Conservation (phyloP, 2,113 vertebrate species). For the Sturnira hondurensis region DNA sequence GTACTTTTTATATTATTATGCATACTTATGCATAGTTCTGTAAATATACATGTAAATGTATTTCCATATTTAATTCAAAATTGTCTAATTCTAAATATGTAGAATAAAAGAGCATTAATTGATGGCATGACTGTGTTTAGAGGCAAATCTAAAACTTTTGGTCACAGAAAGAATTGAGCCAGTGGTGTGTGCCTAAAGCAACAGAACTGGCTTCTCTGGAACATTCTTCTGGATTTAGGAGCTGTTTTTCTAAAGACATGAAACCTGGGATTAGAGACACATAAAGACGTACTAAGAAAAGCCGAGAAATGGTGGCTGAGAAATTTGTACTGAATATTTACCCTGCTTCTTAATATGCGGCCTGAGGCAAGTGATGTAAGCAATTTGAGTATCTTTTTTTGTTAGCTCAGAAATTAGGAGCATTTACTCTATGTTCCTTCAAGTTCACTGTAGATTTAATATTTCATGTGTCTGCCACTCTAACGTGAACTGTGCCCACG, state of each 20-base stretch:
- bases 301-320: not conserved
- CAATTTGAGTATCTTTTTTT: not conserved
- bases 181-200: not conserved
- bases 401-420: not conserved
- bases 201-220: not conserved
- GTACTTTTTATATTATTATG: slow-evolving; percentile 47
- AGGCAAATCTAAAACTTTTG: not conserved
- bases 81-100: slow-evolving; percentile 28
- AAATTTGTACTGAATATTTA: slow-evolving; percentile 6
- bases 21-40: slow-evolving; percentile 22
- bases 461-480: slow-evolving; percentile 38
- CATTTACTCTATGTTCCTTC: not conserved
- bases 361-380: slow-evolving; percentile 26
- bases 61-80: slow-evolving; percentile 53
- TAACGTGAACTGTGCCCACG: not conserved
- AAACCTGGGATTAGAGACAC: slow-evolving; percentile 30
- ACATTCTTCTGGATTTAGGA: slow-evolving; percentile 16
- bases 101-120: slow-evolving; percentile 50
- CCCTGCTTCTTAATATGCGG: not conserved
- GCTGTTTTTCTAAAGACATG: slow-evolving; percentile 39
- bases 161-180: not conserved
- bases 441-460: slow-evolving; percentile 30
- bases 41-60: slow-evolving; percentile 57
- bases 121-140: slow-evolving; percentile 9
- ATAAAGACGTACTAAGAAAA: slow-evolving; percentile 24